Evolutionary conservation across 2,797 vertebrate genomes (phyloP).

Genomic region (Geotrypetes seraphini): DNA sequence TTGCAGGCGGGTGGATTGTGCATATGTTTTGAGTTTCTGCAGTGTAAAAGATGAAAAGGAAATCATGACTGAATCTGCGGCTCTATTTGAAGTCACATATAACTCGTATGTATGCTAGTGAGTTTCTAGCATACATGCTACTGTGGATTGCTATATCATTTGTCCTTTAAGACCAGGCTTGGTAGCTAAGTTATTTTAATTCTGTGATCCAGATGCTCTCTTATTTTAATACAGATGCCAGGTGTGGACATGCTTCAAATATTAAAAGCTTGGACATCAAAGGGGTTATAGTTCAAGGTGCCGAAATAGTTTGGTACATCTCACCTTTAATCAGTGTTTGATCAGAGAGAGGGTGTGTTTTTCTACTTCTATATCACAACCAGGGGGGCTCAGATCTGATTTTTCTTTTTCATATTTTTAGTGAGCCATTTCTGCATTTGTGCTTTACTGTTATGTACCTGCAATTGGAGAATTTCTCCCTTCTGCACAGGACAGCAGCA

Average conservation of each 20-base stretch:
- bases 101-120: conserved; percentile 20
- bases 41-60: conserved; percentile 13
- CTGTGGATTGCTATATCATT: conserved; percentile 4
- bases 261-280: conserved; percentile 26
- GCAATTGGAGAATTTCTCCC: too few species aligned
- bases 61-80: conserved; percentile 14
- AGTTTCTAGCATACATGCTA: conserved; percentile 9
- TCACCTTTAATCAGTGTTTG: conserved; percentile 5
- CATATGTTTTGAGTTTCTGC: conserved; percentile 11
- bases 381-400: too few species aligned
- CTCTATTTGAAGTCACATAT: conserved; percentile 4
- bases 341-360: conserved; percentile 7
- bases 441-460: too few species aligned
- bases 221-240: conserved; percentile 26
- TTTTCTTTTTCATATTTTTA: too few species aligned
- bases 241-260: conserved; percentile 28
- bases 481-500: too few species aligned
- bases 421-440: too few species aligned
- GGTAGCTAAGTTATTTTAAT: conserved; percentile 24
- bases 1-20: conserved; percentile 10
- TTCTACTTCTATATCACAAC: too few species aligned
- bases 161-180: conserved; percentile 14
- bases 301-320: conserved; percentile 23
- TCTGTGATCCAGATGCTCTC: conserved; percentile 20
- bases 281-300: conserved; percentile 14